Evolutionary conservation across 1,140 invertebrate genomes (phyloP), one percentile per base, ranked within the genome.

Genomic region (Sarcophaga peregrina): DNA sequence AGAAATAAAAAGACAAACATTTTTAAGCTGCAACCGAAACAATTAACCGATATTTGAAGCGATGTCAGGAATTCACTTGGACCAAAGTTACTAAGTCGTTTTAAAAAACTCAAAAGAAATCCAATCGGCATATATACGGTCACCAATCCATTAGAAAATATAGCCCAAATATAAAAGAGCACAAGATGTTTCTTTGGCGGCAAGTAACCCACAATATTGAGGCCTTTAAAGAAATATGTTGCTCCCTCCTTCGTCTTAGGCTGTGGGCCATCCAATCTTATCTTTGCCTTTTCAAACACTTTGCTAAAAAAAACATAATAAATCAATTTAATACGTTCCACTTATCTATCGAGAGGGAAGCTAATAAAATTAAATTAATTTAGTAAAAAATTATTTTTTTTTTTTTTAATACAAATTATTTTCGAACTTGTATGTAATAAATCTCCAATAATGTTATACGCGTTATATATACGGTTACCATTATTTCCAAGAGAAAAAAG

Each of bases 31-130:
- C 85, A 83, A 3, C 85, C 84, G 13, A 83, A 82, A 0, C 84
- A 84, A 83, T 86, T 82, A 73, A 86, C 84, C 37, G 85, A 85
- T 62, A 86, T 85, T 45, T 82, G 82, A 62, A 86, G 50, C 7
- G 86, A 86, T 50, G 86, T 86, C n/a, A 86, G 13, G 25, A 86
- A 82, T 76, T 85, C 54, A 46, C 80, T 81, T 6, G 80, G 85
- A 47, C 78, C 84, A 62, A 86, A 86, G 46, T 84, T 81, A 83
- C 81, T 86, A 13, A 54, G 37, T 4, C 68, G 73, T 1, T 82
- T 85, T 1, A 84, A 17, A 5, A 85, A 86, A 54, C 86, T 86
- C 72, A 85, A 84, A 20, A 86, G 82, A n/a, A 86, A 86, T 47
- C 50, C 85, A 1, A 83, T 62, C 25, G 85, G 85, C 48, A 86